Evolutionary conservation across 37 sponge, comb jelly and placozoan genomes (phyloP), one percentile per base, ranked within the genome.

Genomic region (Ephydatia muelleri): DNA sequence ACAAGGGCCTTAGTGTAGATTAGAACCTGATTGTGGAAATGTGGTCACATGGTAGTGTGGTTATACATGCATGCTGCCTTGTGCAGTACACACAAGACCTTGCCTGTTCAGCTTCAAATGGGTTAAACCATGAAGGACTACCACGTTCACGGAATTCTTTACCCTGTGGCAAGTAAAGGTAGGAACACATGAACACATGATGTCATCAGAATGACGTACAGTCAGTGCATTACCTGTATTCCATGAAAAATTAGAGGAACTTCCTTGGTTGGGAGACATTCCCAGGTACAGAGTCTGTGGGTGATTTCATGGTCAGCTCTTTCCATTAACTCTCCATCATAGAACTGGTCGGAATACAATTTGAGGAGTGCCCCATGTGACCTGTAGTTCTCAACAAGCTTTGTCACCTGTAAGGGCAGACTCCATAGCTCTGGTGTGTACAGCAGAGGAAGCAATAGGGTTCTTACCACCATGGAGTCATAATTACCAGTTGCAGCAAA

Each of bases 221-320:
- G n/a, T n/a, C n/a, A n/a, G n/a, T n/a, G n/a, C 57, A 57, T 57
- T 57, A 85, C 86, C 85, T 81, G 22, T n/a, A 94, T 69, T 8
- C 95, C 95, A 72, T 91, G 92, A 81, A 94, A 94, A 3, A 94
- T 28, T 38, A 94, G 75, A 39, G 95, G 95, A 49, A 94, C 80
- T 0, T 47, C 81, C 57, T 71, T 88, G 38, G 72, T 82, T 3
- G 95, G 91, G 6, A 94, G 84, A 70, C 21, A 37, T 71, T 79
- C 76, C 92, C 92, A 92, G 9, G 75, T 22, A 27, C 74, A 49
- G 31, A 92, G 57, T 3, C 49, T 25, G 72, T 84, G 75, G 21
- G 86, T 84, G 27, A 85, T 27, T 36, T 34, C 30, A 31, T 73
- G 79, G 27, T 88, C 80, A 30, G 95, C 95, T 34, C 72, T 80